Evolutionary conservation across 2,888 invertebrate genomes (phyloP).

Genomic region (Gasteruption jaculator): DNA sequence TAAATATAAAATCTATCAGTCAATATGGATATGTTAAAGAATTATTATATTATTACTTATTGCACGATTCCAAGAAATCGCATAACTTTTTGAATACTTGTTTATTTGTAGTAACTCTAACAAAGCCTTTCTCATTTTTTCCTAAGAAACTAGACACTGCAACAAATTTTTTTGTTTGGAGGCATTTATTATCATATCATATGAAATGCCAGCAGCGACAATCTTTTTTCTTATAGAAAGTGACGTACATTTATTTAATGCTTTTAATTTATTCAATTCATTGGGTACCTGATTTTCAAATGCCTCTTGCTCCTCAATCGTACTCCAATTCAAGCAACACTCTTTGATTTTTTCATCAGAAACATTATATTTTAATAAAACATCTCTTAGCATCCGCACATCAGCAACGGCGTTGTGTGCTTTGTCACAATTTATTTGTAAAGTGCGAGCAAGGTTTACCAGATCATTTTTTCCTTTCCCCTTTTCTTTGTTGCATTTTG

Average conservation of each 20-base stretch:
- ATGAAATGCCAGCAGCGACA: not conserved
- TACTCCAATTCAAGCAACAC: not conserved
- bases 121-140: too few relatives aligned
- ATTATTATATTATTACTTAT: too few relatives aligned
- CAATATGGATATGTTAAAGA: too few relatives aligned
- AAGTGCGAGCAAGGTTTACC: not conserved
- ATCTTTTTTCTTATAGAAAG: not conserved
- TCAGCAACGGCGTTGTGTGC: slow-evolving; percentile 5
- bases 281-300: not conserved
- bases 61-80: too few relatives aligned
- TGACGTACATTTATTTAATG: not conserved
- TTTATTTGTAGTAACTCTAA: too few relatives aligned
- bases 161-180: not conserved
- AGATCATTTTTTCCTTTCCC: slow-evolving; percentile 17
- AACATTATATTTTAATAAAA: slow-evolving; percentile 2
- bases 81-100: too few relatives aligned
- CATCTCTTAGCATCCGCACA: slow-evolving; percentile 2
- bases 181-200: not conserved
- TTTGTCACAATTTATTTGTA: not conserved
- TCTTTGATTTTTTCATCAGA: not conserved
- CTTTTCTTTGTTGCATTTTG: slow-evolving; percentile 4
- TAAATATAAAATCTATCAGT: too few relatives aligned
- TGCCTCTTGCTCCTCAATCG: not conserved
- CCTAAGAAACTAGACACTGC: not conserved
- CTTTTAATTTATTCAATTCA: not conserved